Conservation (phyloP, 92 coral and sea anemone genomes). For the Scolanthus callimorphus region DNA sequence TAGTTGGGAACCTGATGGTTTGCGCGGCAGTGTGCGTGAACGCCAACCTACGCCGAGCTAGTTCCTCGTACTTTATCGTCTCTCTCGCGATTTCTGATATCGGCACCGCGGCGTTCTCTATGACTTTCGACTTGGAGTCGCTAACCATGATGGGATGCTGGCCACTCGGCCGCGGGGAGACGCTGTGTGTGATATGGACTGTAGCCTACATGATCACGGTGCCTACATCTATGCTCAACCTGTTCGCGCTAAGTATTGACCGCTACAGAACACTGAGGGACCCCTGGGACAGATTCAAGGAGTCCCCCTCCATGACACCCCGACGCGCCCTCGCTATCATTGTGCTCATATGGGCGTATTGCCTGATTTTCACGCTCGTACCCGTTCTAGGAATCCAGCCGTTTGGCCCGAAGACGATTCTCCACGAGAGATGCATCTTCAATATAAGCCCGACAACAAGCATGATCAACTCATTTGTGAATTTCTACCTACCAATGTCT, state of each 20-base stretch:
- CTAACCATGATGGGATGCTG: conserved; percentile 37
- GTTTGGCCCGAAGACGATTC: conserved; percentile 9
- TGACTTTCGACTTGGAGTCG: conserved; percentile 60
- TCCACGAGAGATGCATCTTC: conserved; percentile 26
- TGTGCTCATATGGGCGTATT: conserved; percentile 61
- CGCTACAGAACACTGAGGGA: conserved; percentile 58
- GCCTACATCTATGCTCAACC: conserved; percentile 66
- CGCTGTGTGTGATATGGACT: conserved; percentile 57
- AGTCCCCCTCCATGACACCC: conserved; percentile 59
- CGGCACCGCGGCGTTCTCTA: conserved; percentile 59
- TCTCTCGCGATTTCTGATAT: conserved; percentile 81
- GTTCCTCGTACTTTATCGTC: conserved; percentile 57
- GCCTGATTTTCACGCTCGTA: conserved; percentile 49
- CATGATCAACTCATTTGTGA: conserved; percentile 46
- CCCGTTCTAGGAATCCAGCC: conserved; percentile 69
- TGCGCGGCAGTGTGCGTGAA: conserved; percentile 54
- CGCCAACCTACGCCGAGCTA: conserved; percentile 51
- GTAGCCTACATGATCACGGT: conserved; percentile 73
- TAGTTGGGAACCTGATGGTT: conserved; percentile 65
- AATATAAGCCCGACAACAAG: conserved; percentile 42
- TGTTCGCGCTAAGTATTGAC: conserved; percentile 51
- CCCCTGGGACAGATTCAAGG: conserved; percentile 52
- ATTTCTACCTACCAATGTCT: conserved; percentile 65
- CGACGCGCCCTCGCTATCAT: conserved; percentile 44
- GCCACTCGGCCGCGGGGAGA: conserved; percentile 31